Evolutionary conservation across 2,888 invertebrate genomes (phyloP), one percentile per base, ranked within the genome.

Genomic region (Tenthredo mesomela): DNA sequence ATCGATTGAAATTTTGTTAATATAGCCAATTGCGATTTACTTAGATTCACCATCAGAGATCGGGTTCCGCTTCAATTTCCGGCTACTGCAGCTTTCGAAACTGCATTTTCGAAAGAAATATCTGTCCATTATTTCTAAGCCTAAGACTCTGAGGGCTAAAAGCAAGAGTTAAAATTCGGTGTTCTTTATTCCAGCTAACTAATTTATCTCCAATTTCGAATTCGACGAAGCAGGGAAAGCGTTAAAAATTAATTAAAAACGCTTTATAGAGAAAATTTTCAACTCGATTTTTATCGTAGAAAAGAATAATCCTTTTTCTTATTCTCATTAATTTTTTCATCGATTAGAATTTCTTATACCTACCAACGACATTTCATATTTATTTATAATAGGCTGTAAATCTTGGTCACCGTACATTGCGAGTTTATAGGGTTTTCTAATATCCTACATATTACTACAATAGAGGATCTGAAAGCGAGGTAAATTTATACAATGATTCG

Each of bases 191-290:
- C 5, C n/a, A n/a, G n/a, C n/a, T n/a, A 71, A 12, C 10, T n/a
- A 21, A 67, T 61, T 58, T 6, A 29, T 54, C 54, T 78, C 67
- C 58, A 50, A 61, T 85, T 86, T 71, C 78, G 47, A 12, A 47
- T 58, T 85, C 77, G 75, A 67, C 61, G 80, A 71, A 61, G 50
- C 83, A 47, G 80, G 75, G 82, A 71, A 77, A 50, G 82, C 84
- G 58, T 65, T 65, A 15, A 37, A 43, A 65, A 84, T 78, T 84
- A 84, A 84, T 85, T 87, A 50, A 77, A 84, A 84, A 84, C 82
- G 67, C 29, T 33, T 61, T 71, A 78, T 54, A 84, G 84, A 84
- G 86, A 85, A 85, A 86, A 84, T 83, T 82, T 82, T 84, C 80
- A 85, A 84, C 67, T 33, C 58, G 5, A 6, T 33, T 67, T 33